phyloP scores from a whole-genome alignment of 2,797 vertebrate species.

The Phrynocephalus guinanensis region DNA sequence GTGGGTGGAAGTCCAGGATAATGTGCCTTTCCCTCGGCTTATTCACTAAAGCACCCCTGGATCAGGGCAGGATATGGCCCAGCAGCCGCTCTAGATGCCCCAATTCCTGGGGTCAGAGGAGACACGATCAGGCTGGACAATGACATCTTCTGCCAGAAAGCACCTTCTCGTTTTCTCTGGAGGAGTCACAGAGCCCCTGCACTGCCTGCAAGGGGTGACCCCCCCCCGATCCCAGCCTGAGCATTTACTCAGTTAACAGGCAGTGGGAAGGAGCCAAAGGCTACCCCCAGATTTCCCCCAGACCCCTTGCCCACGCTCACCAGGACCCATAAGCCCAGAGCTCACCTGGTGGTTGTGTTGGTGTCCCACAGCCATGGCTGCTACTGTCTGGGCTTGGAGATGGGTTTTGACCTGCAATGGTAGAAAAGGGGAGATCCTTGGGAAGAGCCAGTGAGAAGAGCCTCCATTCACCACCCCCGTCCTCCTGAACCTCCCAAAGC shows the following conservation, averaged over 20 bases:
- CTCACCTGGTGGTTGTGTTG: constrained; percentile 94
- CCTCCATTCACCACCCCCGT: background rate
- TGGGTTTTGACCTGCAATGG: constrained; percentile 89
- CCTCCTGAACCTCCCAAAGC: too few relatives aligned
- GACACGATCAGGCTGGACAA: too few relatives aligned
- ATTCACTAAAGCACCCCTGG: too few relatives aligned
- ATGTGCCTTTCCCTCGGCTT: too few relatives aligned
- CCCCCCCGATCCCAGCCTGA: too few relatives aligned
- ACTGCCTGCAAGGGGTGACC: background rate
- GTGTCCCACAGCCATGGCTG: constrained; percentile 88
- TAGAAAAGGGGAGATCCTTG: rapidly evolving
- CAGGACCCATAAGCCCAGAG: background rate
- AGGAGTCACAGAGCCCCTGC: background rate
- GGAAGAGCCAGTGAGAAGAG: background rate
- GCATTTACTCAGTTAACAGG: background rate
- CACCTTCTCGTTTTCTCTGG: too few relatives aligned
- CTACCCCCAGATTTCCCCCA: too few relatives aligned
- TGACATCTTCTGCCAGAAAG: too few relatives aligned
- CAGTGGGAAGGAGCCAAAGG: too few relatives aligned
- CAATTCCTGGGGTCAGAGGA: too few relatives aligned
- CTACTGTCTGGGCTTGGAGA: constrained; percentile 89
- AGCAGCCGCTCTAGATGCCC: too few relatives aligned
- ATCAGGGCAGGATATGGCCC: too few relatives aligned
- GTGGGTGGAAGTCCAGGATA: background rate
- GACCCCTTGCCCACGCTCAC: rapidly evolving